Evolutionary conservation across 2,797 vertebrate species (phyloP).

Genomic region (Danio choprae): DNA sequence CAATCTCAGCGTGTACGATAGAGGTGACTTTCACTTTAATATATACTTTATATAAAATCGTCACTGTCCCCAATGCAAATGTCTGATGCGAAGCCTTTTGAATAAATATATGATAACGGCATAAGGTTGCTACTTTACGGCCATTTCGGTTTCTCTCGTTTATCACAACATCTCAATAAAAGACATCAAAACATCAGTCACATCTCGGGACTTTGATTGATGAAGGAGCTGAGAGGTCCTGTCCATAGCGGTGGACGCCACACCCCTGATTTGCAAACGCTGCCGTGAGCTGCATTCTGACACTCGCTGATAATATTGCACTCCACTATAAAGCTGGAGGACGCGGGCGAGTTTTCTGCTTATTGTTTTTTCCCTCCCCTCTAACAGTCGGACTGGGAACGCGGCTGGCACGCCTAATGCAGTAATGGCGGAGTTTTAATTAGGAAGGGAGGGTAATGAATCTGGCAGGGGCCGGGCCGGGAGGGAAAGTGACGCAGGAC

Average conservation of each 20-base stretch:
- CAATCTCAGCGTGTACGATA: background rate
- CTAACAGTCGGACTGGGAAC: conserved; percentile 33
- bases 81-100: conserved; percentile 44
- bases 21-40: conserved; percentile 44
- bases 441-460: conserved; percentile 64
- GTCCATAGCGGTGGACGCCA: conserved; percentile 49
- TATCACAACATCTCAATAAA: conserved; percentile 67
- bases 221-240: conserved; percentile 67
- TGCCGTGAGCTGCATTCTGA: conserved; percentile 62
- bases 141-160: conserved; percentile 69
- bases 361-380: conserved; percentile 40
- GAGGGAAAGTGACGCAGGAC: conserved; percentile 53
- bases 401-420: conserved; percentile 42
- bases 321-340: conserved; percentile 37
- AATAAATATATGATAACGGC: conserved; percentile 38
- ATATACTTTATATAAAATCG: conserved; percentile 36
- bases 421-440: conserved; percentile 64
- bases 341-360: background rate
- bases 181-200: conserved; percentile 69
- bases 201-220: conserved; percentile 67
- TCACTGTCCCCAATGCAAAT: background rate
- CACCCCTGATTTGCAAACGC: conserved; percentile 60
- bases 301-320: conserved; percentile 48
- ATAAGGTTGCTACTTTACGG: conserved; percentile 54
- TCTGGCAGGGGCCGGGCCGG: conserved; percentile 51